These are phyloP conservation scores for Vidua macroura DNA, from an alignment of 2,113 vertebrate species.

Conservation along the genomic window DNA sequence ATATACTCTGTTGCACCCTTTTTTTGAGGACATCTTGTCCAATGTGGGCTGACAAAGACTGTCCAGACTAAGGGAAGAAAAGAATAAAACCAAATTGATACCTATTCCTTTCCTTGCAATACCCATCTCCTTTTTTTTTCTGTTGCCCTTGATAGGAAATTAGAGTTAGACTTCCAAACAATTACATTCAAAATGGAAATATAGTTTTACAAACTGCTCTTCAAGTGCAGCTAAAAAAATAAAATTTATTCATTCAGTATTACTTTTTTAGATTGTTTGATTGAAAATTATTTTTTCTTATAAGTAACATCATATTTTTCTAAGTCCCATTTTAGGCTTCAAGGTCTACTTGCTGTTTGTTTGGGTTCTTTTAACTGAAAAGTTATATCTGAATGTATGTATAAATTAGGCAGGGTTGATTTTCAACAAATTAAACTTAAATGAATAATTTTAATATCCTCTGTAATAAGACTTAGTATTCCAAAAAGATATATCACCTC, in stretches of 20 bases:
- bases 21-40: no score
- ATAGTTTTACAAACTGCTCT: neutral
- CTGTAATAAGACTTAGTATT: neutral
- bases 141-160: neutral
- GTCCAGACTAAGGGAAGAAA: neutral
- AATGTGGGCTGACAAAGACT: neutral
- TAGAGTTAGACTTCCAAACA: neutral
- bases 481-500: constrained; percentile 21
- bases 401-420: neutral
- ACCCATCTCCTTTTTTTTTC: neutral
- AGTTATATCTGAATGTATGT: neutral
- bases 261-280: neutral
- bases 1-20: neutral
- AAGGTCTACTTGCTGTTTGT: neutral
- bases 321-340: neutral
- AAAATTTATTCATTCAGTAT: neutral
- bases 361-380: neutral
- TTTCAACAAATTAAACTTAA: neutral
- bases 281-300: neutral
- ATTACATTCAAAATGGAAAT: neutral
- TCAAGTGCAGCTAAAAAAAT: neutral
- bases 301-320: neutral
- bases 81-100: neutral
- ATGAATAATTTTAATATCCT: neutral
- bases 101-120: neutral